phyloP scores from a whole-genome alignment of 2,113 vertebrate species.

The Notechis scutatus region DNA sequence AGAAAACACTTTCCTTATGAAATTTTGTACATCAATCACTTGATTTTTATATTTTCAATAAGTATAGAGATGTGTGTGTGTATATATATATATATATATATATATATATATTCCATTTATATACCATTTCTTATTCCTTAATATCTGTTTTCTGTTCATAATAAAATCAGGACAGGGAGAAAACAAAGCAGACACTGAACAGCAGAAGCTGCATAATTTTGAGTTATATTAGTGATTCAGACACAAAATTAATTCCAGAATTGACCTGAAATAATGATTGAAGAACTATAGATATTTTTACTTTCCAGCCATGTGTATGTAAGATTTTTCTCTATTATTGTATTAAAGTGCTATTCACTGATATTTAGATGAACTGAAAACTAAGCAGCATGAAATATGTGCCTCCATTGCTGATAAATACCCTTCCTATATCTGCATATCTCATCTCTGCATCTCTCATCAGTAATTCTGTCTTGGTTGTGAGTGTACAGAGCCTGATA shows the following conservation, averaged over 20 bases:
- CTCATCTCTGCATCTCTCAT: not conserved
- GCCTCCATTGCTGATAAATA: not conserved
- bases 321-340: not conserved
- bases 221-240: not conserved
- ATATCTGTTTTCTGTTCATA: not conserved
- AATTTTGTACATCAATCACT: conserved; percentile 74
- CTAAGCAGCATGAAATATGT: not conserved
- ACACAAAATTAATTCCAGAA: not conserved
- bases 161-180: not conserved
- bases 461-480: not conserved
- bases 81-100: conserved; percentile 33
- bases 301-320: not conserved
- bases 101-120: conserved; percentile 25
- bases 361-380: not conserved
- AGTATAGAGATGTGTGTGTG: conserved; percentile 38
- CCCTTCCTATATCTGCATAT: not conserved
- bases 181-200: not conserved
- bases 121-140: not conserved
- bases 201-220: not conserved
- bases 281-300: not conserved
- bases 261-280: not conserved
- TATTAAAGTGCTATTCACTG: not conserved
- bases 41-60: conserved; percentile 74
- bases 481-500: not conserved
- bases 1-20: conserved; percentile 74